Base-by-base conservation (phyloP, 2,113 vertebrate species). In the Glareola pratincola region DNA sequence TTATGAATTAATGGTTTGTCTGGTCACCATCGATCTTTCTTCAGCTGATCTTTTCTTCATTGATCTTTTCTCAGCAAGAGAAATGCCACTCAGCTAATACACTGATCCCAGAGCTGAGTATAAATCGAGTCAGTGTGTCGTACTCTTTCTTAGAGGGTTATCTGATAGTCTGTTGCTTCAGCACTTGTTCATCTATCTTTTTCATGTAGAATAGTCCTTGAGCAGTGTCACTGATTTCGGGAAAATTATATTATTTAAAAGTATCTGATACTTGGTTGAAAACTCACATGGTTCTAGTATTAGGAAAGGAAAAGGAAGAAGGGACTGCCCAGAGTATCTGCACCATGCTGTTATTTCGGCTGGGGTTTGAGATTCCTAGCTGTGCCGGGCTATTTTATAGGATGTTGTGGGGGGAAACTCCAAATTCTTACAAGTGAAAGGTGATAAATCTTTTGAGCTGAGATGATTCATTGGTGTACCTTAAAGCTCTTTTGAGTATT, bases 1-100 rank as follows among this genome's bases (percentile, higher is more conserved):
- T 94, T 90, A 83, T 71, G 78, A 92, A 96, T 95, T 96, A 95
- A 95, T 90, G 90, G 90, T 91, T 96, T 95, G 67, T 92, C 96
- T 96, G 92, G 91, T 94, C 89, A 80, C 57, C 41, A 96, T 92
- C 30, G 54, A 95, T 94, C 97, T 96, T 94, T 91, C 78, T 95
- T 79, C 87, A 92, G 89, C 82, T 88, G 96, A 79, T 96, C 85
- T 91, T 91, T 78, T 95, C 91, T 87, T 82, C 92, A 96, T 88
- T 97, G 96, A 97, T 96, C 95, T 94, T 94, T 95, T 73, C 94
- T 93, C 77, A 93, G 92, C 74, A 22, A 54, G 67, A 94, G 94
- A 67, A 95, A 91, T 66, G 94, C 91, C 95, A 93, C 84, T 88
- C 87, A 96, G 89, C 81, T 95, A 91, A 69, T 87, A 85, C 84